Evolutionary conservation across 2,888 invertebrate species (phyloP).

Genomic region (Aporophyla lueneburgensis): DNA sequence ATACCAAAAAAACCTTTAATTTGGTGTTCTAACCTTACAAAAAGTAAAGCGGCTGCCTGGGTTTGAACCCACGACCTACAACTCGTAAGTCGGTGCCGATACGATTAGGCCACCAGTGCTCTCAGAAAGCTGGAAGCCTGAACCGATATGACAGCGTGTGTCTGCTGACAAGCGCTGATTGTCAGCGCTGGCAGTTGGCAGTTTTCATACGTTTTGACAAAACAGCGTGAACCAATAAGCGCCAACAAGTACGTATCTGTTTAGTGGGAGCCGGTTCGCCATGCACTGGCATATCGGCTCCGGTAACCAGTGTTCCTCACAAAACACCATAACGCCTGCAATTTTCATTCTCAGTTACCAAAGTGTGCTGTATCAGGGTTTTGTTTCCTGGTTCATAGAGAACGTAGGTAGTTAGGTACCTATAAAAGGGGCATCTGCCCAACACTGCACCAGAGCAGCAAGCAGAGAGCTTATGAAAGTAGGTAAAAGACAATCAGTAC

Average conservation of each 20-base stretch:
- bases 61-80: too few species aligned
- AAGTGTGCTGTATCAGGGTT: constrained; percentile 73
- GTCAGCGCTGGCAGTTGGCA: not conserved
- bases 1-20: too few species aligned
- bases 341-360: constrained; percentile 46
- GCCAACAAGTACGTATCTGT: too few species aligned
- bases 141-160: not conserved
- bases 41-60: too few species aligned
- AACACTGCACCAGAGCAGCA: constrained; percentile 42
- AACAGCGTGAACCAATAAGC: not conserved
- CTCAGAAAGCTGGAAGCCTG: not conserved
- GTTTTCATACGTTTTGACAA: not conserved
- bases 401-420: constrained; percentile 49
- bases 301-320: not conserved
- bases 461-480: not conserved
- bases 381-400: constrained; percentile 74
- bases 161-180: not conserved
- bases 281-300: not conserved
- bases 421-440: constrained; percentile 63
- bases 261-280: not conserved
- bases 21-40: too few species aligned
- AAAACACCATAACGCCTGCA: not conserved
- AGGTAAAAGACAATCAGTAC: not conserved
- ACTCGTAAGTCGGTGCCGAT: too few species aligned
- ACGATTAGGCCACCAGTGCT: too few species aligned